Base-by-base conservation (phyloP, 2,113 vertebrate species). In the Peromyscus californicus region DNA sequence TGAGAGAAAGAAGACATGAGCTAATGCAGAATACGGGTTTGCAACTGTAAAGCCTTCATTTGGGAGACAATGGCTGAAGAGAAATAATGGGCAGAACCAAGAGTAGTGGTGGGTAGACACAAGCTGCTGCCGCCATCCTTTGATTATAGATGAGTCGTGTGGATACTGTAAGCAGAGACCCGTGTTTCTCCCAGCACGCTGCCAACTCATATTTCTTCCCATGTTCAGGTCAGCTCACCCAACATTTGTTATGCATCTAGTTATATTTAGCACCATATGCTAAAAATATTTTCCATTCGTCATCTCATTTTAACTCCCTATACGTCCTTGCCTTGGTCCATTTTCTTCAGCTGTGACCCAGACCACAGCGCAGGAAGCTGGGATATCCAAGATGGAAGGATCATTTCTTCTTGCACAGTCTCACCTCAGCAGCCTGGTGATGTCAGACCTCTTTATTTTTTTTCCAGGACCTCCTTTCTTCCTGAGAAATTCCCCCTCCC, bases 221-320 rank as follows among this genome's bases (percentile, higher is more conserved):
- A 33, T 89, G 84, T 87, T 75, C 67, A 79, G 83, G 79, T 84
- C 84, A 70, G 48, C 83, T 75, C 31, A 24, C 45, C 92, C 70
- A 83, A 67, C 69, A 75, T 39, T 84, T 94, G 65, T 74, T 93
- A 89, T 86, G 83, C 39, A 94, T 85, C 92, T 89, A 54, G 54
- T 78, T 96, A 79, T 88, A 82, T 76, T 82, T 90, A 97, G 70
- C 65, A 85, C 84, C 82, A 61, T 79, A 69, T 54, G 82, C 87
- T 86, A 72, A 94, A 86, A 96, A 83, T 92, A 91, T 69, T 94
- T 96, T 79, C 45, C 69, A 96, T 85, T 85, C 65, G 70, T 92
- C 72, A 74, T 79, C 78, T 97, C 88, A 80, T 89, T 91, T 88
- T 86, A 94, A 89, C 85, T 59, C 76, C 67, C 78, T 78, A 54